A percentile compares a stretch with the other conserved stretches of the same genome.
Evolutionary conservation across 2,113 vertebrate species (phyloP).

Genomic region (Paradoxurus hermaphroditus): DNA sequence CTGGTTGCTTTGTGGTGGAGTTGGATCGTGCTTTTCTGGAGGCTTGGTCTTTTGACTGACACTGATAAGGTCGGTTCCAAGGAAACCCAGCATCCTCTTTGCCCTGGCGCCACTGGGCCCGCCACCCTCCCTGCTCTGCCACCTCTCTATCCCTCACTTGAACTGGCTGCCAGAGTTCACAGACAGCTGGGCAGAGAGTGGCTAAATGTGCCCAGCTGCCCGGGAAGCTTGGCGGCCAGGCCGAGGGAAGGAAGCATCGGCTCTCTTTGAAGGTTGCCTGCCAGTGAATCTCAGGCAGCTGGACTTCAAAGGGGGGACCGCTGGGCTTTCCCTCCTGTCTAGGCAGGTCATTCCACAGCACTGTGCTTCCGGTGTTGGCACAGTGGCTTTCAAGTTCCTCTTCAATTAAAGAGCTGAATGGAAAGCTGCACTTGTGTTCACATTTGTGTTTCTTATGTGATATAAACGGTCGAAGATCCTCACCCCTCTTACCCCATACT

Average conservation of each 20-base stretch:
- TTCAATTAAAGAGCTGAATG: constrained; percentile 59
- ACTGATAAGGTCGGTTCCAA: constrained; percentile 37
- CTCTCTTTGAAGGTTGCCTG: constrained; percentile 76
- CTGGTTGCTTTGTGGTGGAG: constrained; percentile 1
- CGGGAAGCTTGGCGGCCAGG: constrained; percentile 78
- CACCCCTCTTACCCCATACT: background rate
- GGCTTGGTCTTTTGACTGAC: constrained; percentile 41
- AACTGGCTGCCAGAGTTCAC: constrained; percentile 76
- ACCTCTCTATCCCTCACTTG: constrained; percentile 64
- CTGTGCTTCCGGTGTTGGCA: constrained; percentile 72
- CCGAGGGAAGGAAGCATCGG: constrained; percentile 80
- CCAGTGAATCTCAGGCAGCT: constrained; percentile 78
- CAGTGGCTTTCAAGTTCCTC: constrained; percentile 62
- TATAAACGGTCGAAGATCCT: background rate
- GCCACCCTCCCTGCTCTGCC: constrained; percentile 18
- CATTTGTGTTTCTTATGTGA: constrained; percentile 45
- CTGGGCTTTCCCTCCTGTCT: constrained; percentile 75
- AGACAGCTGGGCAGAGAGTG: constrained; percentile 78
- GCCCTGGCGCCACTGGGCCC: constrained; percentile 64
- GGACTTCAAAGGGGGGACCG: constrained; percentile 76
- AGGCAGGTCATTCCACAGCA: constrained; percentile 70
- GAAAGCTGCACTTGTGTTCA: constrained; percentile 37
- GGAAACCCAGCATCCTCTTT: constrained; percentile 61
- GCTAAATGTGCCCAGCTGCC: constrained; percentile 77
- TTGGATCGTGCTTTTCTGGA: constrained; percentile 11